Evolutionary conservation across 1,140 invertebrate species (phyloP).

Genomic region (Mamestra configurata): DNA sequence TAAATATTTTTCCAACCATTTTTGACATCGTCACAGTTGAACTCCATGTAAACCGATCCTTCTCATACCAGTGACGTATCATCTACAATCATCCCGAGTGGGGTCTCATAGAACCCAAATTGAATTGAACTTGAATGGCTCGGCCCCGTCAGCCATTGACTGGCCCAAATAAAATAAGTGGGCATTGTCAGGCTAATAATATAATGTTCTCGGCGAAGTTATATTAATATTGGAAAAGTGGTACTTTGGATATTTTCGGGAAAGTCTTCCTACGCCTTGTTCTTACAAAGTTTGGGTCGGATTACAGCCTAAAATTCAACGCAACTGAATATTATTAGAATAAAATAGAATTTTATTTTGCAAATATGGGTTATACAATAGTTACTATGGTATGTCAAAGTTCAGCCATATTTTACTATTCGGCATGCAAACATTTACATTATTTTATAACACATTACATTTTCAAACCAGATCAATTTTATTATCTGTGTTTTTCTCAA

Average conservation of each 20-base stretch:
- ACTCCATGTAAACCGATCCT: neutral
- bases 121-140: slow-evolving; percentile 30
- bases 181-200: slow-evolving; percentile 20
- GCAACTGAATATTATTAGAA: no score
- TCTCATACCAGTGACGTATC: slow-evolving; percentile 22
- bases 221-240: slow-evolving; percentile 6
- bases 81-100: slow-evolving; percentile 8
- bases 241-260: neutral
- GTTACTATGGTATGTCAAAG: no score
- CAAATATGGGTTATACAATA: no score
- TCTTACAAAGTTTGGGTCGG: no score
- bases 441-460: no score
- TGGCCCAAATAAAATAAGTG: neutral
- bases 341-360: no score
- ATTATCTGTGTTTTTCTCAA: no score
- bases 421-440: no score
- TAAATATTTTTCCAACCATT: neutral
- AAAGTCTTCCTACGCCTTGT: neutral
- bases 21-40: neutral
- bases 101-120: slow-evolving; percentile 17
- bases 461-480: no score
- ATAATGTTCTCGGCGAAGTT: slow-evolving; percentile 20
- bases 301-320: no score
- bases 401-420: no score
- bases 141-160: neutral